These are phyloP conservation scores for Lithodes maja DNA, from an alignment of 2,888 invertebrate species.

Conservation along the genomic window DNA sequence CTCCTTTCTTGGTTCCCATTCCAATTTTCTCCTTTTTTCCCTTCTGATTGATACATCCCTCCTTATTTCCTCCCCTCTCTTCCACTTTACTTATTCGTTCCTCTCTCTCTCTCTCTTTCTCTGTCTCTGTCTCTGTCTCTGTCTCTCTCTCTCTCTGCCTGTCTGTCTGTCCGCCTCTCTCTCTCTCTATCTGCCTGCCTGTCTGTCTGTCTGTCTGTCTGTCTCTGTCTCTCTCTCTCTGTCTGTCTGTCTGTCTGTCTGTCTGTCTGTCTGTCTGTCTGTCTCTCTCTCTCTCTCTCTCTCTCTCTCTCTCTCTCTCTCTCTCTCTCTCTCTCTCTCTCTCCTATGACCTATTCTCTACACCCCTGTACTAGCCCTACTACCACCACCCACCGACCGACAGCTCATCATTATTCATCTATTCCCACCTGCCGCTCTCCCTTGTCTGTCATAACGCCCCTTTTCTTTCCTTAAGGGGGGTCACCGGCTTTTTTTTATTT, in stretches of 20 bases:
- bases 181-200: constrained; percentile 15
- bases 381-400: background rate
- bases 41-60: background rate
- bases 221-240: background rate
- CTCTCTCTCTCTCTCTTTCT: constrained; percentile 33
- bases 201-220: background rate
- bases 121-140: constrained; percentile 28
- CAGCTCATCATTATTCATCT: background rate
- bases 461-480: too few species aligned
- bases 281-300: background rate
- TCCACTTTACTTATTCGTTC: background rate
- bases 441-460: background rate
- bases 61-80: background rate
- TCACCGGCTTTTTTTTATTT: too few species aligned
- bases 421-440: background rate
- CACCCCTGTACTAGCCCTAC: too few species aligned
- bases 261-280: background rate
- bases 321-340: background rate
- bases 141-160: background rate
- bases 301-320: too few species aligned
- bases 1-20: background rate
- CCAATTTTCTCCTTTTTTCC: background rate
- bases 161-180: background rate
- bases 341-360: background rate
- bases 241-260: background rate